Percentiles rank a stretch among this genome's conserved stretches.
Conservation (phyloP, 2,113 vertebrate genomes). For the Ptilorrhoa leucosticta region DNA sequence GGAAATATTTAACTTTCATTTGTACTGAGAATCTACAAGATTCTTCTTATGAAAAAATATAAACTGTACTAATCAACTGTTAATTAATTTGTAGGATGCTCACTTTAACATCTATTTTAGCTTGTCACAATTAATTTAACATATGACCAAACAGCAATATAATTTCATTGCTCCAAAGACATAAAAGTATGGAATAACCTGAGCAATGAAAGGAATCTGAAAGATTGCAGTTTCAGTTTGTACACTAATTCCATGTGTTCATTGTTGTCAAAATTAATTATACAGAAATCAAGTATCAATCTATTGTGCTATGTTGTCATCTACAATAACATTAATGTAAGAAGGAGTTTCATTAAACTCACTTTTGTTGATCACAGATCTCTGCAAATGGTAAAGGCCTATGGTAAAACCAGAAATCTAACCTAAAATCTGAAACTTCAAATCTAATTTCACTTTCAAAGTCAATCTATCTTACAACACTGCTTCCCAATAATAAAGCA, state of each 20-base stretch:
- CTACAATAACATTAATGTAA: neutral
- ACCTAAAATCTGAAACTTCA: neutral
- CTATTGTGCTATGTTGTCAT: neutral
- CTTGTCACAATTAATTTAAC: neutral
- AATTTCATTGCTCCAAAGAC: neutral
- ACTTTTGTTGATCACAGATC: neutral
- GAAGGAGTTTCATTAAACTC: neutral
- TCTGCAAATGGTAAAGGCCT: neutral
- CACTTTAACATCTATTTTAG: neutral
- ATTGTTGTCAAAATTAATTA: constrained; percentile 58
- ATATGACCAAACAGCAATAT: neutral
- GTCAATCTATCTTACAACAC: neutral
- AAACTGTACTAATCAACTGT: neutral
- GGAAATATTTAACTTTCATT: neutral
- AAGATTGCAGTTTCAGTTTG: constrained; percentile 29
- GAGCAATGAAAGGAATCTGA: neutral
- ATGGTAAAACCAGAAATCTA: neutral
- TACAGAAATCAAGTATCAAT: constrained; percentile 56
- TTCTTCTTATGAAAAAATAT: neutral
- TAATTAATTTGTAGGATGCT: neutral
- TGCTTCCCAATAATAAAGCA: neutral
- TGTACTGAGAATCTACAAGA: neutral
- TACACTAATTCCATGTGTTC: constrained; percentile 33
- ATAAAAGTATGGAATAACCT: neutral
- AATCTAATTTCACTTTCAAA: neutral